Evolutionary conservation across 2,797 vertebrate genomes (phyloP).

Genomic region (Myotis vivesi): DNA sequence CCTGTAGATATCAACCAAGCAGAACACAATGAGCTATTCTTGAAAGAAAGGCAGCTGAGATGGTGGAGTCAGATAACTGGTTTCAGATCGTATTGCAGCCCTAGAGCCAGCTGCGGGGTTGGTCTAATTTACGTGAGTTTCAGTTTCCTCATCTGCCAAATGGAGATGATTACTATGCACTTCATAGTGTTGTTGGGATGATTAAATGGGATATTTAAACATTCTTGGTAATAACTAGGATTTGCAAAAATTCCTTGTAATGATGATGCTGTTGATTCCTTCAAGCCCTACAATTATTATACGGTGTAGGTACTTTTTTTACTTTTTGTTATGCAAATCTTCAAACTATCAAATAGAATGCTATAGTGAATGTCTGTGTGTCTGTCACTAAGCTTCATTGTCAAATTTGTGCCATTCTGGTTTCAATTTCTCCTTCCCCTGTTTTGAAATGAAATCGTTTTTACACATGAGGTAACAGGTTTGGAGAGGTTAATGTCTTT

Average conservation of each 20-base stretch:
- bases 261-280: not conserved
- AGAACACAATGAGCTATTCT: constrained; percentile 1
- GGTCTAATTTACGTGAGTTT: not conserved
- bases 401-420: not conserved
- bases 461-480: not conserved
- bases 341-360: not conserved
- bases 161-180: not conserved
- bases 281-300: not conserved
- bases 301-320: not conserved
- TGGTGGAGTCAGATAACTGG: not conserved
- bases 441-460: constrained; percentile 26
- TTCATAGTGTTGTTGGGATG: not conserved
- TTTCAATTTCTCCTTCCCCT: not conserved
- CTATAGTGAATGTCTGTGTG: not conserved
- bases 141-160: constrained; percentile 54
- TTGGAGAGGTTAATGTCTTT: not conserved
- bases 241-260: not conserved
- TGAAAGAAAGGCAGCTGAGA: constrained; percentile 3
- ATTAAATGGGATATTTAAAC: not conserved
- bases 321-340: constrained; percentile 23
- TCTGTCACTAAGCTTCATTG: not conserved
- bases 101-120: not conserved
- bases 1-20: not conserved
- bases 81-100: not conserved
- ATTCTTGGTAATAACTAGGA: not conserved